Evolutionary conservation across 2,797 vertebrate genomes (phyloP), one percentile per base, ranked within the genome.

Genomic region (Eulemur coronatus): DNA sequence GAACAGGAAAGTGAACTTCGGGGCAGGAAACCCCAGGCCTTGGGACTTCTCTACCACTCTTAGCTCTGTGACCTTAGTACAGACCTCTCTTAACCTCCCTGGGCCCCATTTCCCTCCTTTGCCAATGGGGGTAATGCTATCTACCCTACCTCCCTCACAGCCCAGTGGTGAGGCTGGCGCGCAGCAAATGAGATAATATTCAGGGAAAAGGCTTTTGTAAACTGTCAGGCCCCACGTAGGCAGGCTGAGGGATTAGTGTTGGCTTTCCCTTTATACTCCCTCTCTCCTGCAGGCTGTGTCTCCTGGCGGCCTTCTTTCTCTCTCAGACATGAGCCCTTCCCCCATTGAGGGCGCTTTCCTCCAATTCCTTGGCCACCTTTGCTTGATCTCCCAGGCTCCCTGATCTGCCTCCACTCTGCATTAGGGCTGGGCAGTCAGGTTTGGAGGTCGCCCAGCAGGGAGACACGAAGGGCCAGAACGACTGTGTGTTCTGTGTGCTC

Each of bases 201-300:
- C 96, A 95, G 79, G 92, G 92, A 72, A 97, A 95, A 95, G 92
- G 89, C 93, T 97, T 97, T 98, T 97, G 96, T 97, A 91, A 92
- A 92, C 96, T 79, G 90, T 90, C 78, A 89, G 95, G 94, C 89
- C 94, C 96, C 90, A 85, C 30, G 1, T 85, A 87, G 95, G 80
- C 93, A 73, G 87, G 88, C 94, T 69, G 61, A 94, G 84, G 96
- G 96, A 97, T 97, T 97, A 96, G 94, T 85, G 85, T 75, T 88
- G 95, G 95, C 76, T 91, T 92, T 97, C 76, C 61, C 96, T 89
- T 95, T 97, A 91, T 96, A 61, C 63, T 75, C 63, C 43, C 76
- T 61, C 84, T 93, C 67, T 87, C 72, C 81, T 43, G 69, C 69
- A 80, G 86, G 38, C 93, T 84, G 84, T 75, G 90, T 70, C 92